Evolutionary conservation across 2,888 invertebrate genomes (phyloP).

Genomic region (Synanthedon tipuliformis): DNA sequence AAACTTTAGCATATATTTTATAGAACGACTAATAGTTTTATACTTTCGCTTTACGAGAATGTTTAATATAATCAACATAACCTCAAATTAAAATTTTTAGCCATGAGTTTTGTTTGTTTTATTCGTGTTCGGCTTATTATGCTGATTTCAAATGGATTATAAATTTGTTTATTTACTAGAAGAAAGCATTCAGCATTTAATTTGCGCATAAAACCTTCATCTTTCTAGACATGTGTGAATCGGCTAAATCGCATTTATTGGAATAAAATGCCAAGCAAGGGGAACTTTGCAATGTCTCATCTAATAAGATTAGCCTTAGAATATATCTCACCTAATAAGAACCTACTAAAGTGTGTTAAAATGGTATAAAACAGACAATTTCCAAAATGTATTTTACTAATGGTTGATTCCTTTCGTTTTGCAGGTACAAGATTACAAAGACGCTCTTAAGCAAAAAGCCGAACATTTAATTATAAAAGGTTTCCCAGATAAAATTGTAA

Average conservation of each 20-base stretch:
- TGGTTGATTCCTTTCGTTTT: constrained; percentile 13
- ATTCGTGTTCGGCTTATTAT: neutral
- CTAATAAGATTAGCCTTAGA: too few relatives aligned
- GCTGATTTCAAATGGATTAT: neutral
- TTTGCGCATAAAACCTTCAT: too few relatives aligned
- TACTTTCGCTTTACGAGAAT: constrained; percentile 10
- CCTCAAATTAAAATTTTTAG: constrained; percentile 15
- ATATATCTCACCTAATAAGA: too few relatives aligned
- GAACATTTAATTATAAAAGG: constrained; percentile 89
- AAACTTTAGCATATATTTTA: neutral
- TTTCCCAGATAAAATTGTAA: constrained; percentile 94
- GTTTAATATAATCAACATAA: constrained; percentile 19
- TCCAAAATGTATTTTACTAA: neutral
- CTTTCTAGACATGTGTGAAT: too few relatives aligned
- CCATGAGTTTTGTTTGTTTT: constrained; percentile 12
- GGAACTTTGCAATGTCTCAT: too few relatives aligned
- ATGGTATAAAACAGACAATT: neutral
- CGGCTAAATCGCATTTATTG: too few relatives aligned
- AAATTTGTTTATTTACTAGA: neutral
- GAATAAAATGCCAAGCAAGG: neutral
- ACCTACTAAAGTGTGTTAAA: neutral
- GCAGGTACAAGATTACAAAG: constrained; percentile 92
- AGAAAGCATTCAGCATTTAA: too few relatives aligned
- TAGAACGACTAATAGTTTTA: neutral
- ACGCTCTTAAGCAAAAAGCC: constrained; percentile 86